Evolutionary conservation across 2,888 invertebrate species (phyloP).

Genomic region (Panzeria rudis): DNA sequence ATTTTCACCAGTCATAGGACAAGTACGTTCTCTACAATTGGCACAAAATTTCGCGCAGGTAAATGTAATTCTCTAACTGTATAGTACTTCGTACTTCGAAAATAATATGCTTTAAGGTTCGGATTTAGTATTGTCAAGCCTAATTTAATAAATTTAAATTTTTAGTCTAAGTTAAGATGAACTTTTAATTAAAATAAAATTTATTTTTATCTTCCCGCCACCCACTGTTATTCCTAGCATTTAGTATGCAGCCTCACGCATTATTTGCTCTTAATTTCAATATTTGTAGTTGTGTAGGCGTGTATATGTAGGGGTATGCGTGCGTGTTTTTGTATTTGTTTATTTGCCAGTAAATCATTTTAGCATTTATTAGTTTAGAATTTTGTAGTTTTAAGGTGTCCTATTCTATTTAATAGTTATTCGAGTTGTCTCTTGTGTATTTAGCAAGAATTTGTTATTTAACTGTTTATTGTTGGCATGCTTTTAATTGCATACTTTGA

Average conservation of each 20-base stretch:
- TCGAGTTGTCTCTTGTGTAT: neutral
- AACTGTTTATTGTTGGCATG: neutral
- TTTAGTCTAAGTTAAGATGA: too few species aligned
- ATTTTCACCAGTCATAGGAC: too few species aligned
- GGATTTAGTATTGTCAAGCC: too few species aligned
- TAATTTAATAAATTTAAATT: too few species aligned
- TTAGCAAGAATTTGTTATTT: constrained; percentile 2
- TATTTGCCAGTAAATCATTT: constrained; percentile 17
- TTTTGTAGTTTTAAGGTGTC: neutral
- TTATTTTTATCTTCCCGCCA: too few species aligned
- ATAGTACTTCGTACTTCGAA: too few species aligned
- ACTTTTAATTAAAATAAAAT: too few species aligned
- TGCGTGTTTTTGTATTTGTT: neutral
- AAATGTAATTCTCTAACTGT: too few species aligned
- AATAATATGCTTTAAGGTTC: too few species aligned
- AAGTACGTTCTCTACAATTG: too few species aligned
- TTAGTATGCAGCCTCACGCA: neutral
- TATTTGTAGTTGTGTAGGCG: neutral
- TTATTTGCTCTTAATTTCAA: neutral
- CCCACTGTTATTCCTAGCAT: neutral
- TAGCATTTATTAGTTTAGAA: neutral
- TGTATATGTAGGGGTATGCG: neutral
- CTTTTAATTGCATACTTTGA: constrained; percentile 13
- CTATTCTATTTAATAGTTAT: neutral
- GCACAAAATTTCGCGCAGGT: too few species aligned